Evolutionary conservation across 2,888 invertebrate species (phyloP), one percentile per base, ranked within the genome.

Genomic region (Caprella mutica): DNA sequence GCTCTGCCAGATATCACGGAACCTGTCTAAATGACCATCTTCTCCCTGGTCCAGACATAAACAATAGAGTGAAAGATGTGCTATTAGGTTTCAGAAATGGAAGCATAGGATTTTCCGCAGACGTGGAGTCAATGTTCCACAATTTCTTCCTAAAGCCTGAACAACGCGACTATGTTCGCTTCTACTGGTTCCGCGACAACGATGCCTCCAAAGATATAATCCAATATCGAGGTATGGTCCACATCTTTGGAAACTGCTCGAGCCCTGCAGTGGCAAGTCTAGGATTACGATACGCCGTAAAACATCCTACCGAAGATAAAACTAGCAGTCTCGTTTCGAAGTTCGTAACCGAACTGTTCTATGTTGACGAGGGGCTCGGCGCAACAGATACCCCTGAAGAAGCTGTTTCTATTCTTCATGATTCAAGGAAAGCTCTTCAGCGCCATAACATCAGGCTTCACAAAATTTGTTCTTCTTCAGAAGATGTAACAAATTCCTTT

Each of bases 11-110:
- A 4, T 48, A 27, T n/a, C 26, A 26, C 5, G 50, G 50, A 4
- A n/a, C n/a, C 2, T 27, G 50, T n/a, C 24, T 48, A 17, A 48
- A 48, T 26, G 14, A 12, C 3, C 12, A 14, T 3, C 27, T 48
- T 5, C 33, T 48, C 3, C 50, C 29, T 14, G 50, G 50, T 21
- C 50, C 50, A 2, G 50, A 48, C 50, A 24, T 27, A 26, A 48
- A 48, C 50, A 48, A 48, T 30, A 48, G 21, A 6, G 14, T 48
- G 17, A 19, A 24, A 4, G 50, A 21, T 17, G 50, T 48, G 4
- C 27, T 48, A 4, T 12, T 27, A 30, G 12, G 50, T 14, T 48
- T 48, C 27, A 27, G 50, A 6, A 29, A 48, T 14, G 50, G 50
- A 5, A 29, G 14, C 6, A 17, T 40, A 40, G 40, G 40, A 40